Conservation (phyloP, 2,113 vertebrate species). For the Burhinus bistriatus region DNA sequence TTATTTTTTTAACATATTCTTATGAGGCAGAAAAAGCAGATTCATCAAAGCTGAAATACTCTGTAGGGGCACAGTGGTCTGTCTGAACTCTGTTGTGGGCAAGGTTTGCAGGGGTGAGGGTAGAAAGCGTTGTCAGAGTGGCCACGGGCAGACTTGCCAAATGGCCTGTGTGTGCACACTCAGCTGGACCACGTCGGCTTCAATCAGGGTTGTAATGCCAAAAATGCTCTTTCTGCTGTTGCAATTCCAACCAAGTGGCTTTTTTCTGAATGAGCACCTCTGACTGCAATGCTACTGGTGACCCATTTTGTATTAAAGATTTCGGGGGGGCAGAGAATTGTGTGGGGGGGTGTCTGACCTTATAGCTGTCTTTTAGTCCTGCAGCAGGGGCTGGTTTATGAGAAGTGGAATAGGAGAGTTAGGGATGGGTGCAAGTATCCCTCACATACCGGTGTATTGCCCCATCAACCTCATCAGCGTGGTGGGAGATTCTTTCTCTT, state of each 20-base stretch:
- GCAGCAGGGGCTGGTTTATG: neutral
- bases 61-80: neutral
- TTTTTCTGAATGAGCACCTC: neutral
- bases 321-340: neutral
- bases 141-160: neutral
- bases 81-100: neutral
- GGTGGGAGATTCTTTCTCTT: neutral
- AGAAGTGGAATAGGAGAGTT: neutral
- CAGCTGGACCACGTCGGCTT: accelerated
- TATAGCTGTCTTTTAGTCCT: neutral
- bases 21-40: neutral
- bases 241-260: neutral
- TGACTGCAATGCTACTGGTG: neutral
- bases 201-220: neutral
- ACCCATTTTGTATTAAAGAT: neutral
- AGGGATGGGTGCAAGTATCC: neutral
- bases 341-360: neutral
- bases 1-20: neutral
- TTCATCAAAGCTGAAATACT: neutral
- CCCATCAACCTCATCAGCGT: neutral
- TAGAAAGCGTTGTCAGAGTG: accelerated
- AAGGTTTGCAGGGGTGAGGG: neutral
- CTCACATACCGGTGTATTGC: accelerated
- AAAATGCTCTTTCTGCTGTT: neutral
- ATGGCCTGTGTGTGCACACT: neutral